phyloP scores from a whole-genome alignment of 1,140 invertebrate species.

The Calephelis virginiensis region DNA sequence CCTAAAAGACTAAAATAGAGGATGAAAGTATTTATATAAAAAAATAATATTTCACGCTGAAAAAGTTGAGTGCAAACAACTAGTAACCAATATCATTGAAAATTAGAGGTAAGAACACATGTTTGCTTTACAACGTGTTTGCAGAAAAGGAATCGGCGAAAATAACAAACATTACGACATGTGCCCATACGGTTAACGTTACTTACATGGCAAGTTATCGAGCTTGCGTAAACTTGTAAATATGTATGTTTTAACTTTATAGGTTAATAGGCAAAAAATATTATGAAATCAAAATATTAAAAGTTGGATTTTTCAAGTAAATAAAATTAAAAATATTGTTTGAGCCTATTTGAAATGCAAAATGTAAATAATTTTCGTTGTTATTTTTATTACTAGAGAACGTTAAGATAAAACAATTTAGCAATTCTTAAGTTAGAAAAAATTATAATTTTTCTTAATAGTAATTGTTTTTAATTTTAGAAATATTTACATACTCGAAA shows the following conservation, averaged over 20 bases:
- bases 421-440: too few species aligned
- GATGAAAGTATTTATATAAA: too few species aligned
- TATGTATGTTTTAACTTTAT: neutral
- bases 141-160: constrained; percentile 4
- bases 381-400: too few species aligned
- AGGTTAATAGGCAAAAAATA: neutral
- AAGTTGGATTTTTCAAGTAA: neutral
- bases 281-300: neutral
- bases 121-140: neutral
- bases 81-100: too few species aligned
- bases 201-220: neutral
- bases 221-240: constrained; percentile 6
- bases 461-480: too few species aligned
- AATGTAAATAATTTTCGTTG: too few species aligned
- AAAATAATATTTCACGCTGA: too few species aligned
- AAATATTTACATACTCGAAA: too few species aligned
- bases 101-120: neutral
- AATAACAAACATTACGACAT: constrained; percentile 10
- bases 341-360: neutral
- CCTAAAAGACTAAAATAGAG: too few species aligned
- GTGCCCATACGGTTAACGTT: constrained; percentile 7
- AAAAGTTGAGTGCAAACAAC: too few species aligned
- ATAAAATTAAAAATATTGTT: neutral
- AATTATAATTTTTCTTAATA: too few species aligned
- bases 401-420: too few species aligned